A percentile compares a stretch with the other conserved stretches of the same genome.
phyloP scores from a whole-genome alignment of 2,113 vertebrate species.

The Tychaedon coryphoeus region DNA sequence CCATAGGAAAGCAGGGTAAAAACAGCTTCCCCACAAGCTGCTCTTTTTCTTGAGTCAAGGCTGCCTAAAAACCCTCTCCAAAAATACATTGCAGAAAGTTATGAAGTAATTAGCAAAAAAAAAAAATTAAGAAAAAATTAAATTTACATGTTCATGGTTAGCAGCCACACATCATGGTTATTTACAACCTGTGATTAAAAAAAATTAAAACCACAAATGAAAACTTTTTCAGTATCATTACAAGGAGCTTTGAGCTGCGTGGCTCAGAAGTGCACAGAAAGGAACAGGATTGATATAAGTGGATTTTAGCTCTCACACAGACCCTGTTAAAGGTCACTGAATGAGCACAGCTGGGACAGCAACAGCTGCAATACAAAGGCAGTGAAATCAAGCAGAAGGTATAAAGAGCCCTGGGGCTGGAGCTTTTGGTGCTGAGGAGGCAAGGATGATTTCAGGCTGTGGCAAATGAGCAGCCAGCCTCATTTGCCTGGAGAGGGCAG shows the following conservation, averaged over 20 bases:
- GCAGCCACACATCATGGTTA: background rate
- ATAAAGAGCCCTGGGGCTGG: background rate
- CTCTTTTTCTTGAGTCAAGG: background rate
- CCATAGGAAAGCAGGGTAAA: constrained; percentile 18
- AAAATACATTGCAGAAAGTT: background rate
- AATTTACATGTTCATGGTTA: background rate
- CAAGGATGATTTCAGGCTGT: background rate
- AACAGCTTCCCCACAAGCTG: background rate
- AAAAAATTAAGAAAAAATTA: background rate
- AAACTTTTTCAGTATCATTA: background rate
- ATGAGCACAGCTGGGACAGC: background rate
- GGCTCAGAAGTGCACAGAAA: background rate
- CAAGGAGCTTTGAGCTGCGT: background rate
- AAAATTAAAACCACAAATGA: background rate
- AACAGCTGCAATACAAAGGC: background rate
- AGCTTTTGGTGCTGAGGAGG: background rate
- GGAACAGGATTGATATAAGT: background rate
- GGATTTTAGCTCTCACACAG: background rate
- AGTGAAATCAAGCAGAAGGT: background rate
- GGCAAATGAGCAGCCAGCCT: background rate
- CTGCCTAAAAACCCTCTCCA: background rate
- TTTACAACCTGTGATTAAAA: background rate
- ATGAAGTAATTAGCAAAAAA: background rate
- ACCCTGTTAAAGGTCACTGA: background rate
- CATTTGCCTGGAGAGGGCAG: background rate